phyloP scores from a whole-genome alignment of 2,113 vertebrate species.

The Boleophthalmus pectinirostris region DNA sequence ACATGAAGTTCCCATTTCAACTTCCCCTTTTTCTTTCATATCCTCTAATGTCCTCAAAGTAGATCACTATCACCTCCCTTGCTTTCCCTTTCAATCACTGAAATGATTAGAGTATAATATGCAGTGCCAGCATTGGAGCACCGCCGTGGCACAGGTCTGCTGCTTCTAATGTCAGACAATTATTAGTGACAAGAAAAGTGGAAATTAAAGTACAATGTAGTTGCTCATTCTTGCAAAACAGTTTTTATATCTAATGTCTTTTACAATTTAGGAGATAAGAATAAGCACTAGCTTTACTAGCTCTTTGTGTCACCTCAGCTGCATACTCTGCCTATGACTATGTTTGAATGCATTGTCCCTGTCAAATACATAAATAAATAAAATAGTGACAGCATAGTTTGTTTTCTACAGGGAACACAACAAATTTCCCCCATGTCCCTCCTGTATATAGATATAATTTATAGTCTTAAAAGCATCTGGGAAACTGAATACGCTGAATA shows the following conservation, averaged over 20 bases:
- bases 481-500: background rate
- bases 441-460: slow-evolving; percentile 1
- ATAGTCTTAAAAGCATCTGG: slow-evolving; percentile 7
- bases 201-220: too few relatives aligned
- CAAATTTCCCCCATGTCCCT: background rate
- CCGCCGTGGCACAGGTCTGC: background rate
- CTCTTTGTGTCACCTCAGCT: too few relatives aligned
- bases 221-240: too few relatives aligned
- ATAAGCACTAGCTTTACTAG: too few relatives aligned
- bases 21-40: slow-evolving; percentile 62
- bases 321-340: too few relatives aligned
- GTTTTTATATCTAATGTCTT: too few relatives aligned
- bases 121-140: slow-evolving; percentile 13
- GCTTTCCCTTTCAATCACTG: slow-evolving; percentile 35
- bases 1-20: slow-evolving; percentile 51
- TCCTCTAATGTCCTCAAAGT: slow-evolving; percentile 65
- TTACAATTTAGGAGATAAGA: too few relatives aligned
- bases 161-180: background rate
- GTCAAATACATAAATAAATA: too few relatives aligned
- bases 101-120: slow-evolving; percentile 46
- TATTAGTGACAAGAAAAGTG: too few relatives aligned
- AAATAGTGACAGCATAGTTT: background rate
- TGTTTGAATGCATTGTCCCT: too few relatives aligned
- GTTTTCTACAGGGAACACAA: background rate
- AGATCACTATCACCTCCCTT: slow-evolving; percentile 25